Evolutionary conservation across 2,888 invertebrate genomes (phyloP).

Genomic region (Drosophila maculinotata): DNA sequence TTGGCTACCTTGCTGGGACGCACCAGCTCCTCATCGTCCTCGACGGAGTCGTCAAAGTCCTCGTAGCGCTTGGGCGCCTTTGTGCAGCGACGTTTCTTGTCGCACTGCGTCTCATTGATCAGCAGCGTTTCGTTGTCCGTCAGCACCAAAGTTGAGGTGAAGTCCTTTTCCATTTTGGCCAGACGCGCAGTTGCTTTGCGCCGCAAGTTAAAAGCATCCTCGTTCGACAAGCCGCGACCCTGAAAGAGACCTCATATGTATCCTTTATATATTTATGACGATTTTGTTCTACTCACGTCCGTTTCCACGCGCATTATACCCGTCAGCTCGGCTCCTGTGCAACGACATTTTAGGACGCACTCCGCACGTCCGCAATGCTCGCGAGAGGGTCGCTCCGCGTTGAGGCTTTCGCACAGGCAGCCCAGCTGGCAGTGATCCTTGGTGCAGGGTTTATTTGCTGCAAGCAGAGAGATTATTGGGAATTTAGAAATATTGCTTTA

Average conservation of each 20-base stretch:
- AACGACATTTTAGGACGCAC: constrained; percentile 85
- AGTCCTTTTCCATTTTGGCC: constrained; percentile 90
- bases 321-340: constrained; percentile 78
- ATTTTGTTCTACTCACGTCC: constrained; percentile 67
- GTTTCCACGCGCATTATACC: constrained; percentile 83
- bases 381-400: constrained; percentile 84
- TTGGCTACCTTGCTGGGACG: constrained; percentile 29
- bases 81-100: constrained; percentile 86
- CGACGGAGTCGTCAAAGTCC: constrained; percentile 85
- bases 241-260: constrained; percentile 24
- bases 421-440: constrained; percentile 88
- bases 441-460: constrained; percentile 84
- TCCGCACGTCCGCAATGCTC: constrained; percentile 88
- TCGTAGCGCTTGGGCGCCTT: constrained; percentile 88
- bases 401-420: constrained; percentile 88
- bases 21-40: constrained; percentile 64
- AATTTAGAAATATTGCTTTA: neutral
- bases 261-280: neutral
- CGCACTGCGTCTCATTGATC: constrained; percentile 86
- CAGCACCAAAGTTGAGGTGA: constrained; percentile 89
- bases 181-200: constrained; percentile 86
- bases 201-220: constrained; percentile 83
- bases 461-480: constrained; percentile 2
- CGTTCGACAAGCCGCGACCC: constrained; percentile 82
- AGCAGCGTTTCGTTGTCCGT: constrained; percentile 88